These are phyloP conservation scores for Drosophila antonietae DNA, from an alignment of 2,888 invertebrate species.

Conservation along the genomic window DNA sequence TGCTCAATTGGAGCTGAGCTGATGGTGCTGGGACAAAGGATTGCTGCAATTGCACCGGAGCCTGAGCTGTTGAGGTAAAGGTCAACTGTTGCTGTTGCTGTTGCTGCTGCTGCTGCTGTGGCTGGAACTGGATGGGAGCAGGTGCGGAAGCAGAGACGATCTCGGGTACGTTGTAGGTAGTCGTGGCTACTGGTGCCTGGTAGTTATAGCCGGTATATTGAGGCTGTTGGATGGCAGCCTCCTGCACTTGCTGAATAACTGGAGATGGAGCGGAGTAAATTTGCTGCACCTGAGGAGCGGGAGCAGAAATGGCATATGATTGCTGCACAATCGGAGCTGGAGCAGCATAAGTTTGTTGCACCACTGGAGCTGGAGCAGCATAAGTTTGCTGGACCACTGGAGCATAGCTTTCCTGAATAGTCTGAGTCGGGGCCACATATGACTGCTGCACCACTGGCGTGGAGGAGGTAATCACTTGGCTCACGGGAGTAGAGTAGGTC, in stretches of 20 bases:
- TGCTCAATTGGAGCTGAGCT: slow-evolving; percentile 22
- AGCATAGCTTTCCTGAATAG: slow-evolving; percentile 5
- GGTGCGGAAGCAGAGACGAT: slow-evolving; percentile 26
- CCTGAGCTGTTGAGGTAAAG: slow-evolving; percentile 26
- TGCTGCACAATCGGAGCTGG: slow-evolving; percentile 5
- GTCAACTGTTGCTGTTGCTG: slow-evolving; percentile 12
- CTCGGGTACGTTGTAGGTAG: slow-evolving; percentile 33
- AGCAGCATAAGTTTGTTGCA: slow-evolving; percentile 3
- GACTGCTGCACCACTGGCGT: slow-evolving; percentile 5
- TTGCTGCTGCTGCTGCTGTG: slow-evolving; percentile 16
- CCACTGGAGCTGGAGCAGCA: slow-evolving; percentile 1
- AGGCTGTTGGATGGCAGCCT: slow-evolving; percentile 23
- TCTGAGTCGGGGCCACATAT: slow-evolving; percentile 2
- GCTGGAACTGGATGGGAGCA: slow-evolving; percentile 19
- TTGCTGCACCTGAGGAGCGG: slow-evolving; percentile 4
- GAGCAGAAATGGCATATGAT: neutral
- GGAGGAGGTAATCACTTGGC: neutral
- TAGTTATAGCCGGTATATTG: slow-evolving; percentile 44
- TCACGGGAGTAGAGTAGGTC: slow-evolving; percentile 4
- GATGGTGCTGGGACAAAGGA: slow-evolving; percentile 12
- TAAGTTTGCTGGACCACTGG: slow-evolving; percentile 9
- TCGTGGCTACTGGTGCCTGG: slow-evolving; percentile 32
- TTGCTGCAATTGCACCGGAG: slow-evolving; percentile 33
- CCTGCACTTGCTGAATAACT: slow-evolving; percentile 15
- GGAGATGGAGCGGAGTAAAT: slow-evolving; percentile 26